Base-by-base conservation (phyloP, 2,113 vertebrate species). In the Heterotis niloticus region DNA sequence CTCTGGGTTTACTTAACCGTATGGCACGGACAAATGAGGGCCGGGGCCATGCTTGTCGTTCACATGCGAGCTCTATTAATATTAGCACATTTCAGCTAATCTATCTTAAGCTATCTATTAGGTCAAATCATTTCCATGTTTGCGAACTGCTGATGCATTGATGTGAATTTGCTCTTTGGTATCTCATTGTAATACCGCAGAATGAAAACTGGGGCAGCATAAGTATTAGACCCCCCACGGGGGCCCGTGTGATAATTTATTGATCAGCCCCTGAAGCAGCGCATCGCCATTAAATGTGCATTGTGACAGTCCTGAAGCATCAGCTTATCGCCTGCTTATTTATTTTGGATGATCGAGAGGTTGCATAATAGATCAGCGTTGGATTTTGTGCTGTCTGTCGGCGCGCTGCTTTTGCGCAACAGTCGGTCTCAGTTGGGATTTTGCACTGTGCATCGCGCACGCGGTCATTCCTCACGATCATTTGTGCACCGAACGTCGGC, bases 1-100 rank as follows among this genome's bases (percentile, higher is more conserved):
- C 83, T 82, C 78, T 83, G 62, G 82, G 82, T 90, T 88, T 90
- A 86, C 84, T 87, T 75, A 24, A 80, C 85, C 86, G 85, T 85
- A 82, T 84, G 71, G 85, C 79, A 7, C 7, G 79, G 82, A 85
- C 68, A 88, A 83, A 89, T 87, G 88, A 88, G 81, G 85, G 88
- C 78, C 83, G 64, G 83, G 82, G 85, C 57, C 7, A 64, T 52
- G 24, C 26, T 11, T 17, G 51, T 26, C 60, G 57, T 54, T 13
- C 29, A 71, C 64, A 78, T 16, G 24, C 29, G 54, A 59, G 7
- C n/a, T 68, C 14, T 24, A 62, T 57, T 1, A 70, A 24, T 34
- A 24, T 24, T 24, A 59, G 17, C 24, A 44, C 51, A 29, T 26
- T 59, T 69, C 14, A 5, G n/a, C n/a, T n/a, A n/a, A n/a, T n/a